Evolutionary conservation across 2,113 vertebrate species (phyloP).

Genomic region (Mesembrinibis cayennensis): DNA sequence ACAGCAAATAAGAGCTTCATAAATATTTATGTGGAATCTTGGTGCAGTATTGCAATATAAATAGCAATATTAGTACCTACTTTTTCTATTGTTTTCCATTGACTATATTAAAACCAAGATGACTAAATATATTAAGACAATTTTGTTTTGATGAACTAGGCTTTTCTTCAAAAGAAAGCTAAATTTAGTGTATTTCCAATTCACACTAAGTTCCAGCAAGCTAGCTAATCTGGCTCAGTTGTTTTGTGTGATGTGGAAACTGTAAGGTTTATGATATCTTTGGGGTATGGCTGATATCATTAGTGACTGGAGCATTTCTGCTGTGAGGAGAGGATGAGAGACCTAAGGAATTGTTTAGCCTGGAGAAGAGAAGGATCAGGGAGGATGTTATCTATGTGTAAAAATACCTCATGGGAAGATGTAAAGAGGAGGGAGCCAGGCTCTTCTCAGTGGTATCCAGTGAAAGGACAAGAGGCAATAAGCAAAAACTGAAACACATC

Average conservation of each 20-base stretch:
- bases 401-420: neutral
- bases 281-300: neutral
- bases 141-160: neutral
- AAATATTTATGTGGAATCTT: neutral
- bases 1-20: neutral
- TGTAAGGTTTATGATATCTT: neutral
- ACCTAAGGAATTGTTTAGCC: neutral
- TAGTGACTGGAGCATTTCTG: neutral
- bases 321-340: neutral
- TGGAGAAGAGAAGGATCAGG: neutral
- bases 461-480: neutral
- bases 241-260: neutral
- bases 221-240: neutral
- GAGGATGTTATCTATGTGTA: neutral
- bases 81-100: neutral
- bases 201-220: neutral
- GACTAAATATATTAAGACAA: neutral
- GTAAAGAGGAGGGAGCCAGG: neutral
- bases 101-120: neutral
- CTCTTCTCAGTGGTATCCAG: neutral
- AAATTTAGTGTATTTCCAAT: neutral
- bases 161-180: neutral
- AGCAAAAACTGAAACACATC: neutral
- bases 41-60: neutral
- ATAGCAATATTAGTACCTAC: neutral